phyloP scores from a whole-genome alignment of 2,113 vertebrate species.

The Dipodomys stephensi region DNA sequence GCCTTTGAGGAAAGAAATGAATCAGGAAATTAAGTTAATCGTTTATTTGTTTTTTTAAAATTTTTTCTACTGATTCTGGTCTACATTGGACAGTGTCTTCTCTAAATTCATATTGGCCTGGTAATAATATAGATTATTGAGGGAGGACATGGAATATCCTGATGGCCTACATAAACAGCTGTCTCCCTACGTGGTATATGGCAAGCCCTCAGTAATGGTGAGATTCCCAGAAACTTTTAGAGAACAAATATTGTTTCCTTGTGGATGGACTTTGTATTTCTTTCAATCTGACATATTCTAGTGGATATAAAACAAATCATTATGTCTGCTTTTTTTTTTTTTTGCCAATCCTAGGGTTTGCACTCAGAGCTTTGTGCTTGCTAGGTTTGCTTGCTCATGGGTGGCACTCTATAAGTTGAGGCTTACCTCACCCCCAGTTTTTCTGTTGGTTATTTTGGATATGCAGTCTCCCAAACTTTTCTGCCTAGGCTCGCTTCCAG shows the following conservation, averaged over 20 bases:
- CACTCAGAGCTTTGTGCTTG: no score
- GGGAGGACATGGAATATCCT: neutral
- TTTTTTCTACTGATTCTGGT: constrained; percentile 25
- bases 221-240: neutral
- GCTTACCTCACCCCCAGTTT: no score
- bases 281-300: neutral
- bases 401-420: no score
- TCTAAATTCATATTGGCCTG: constrained; percentile 19
- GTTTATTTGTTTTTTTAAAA: constrained; percentile 18
- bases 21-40: constrained; percentile 15
- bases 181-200: neutral
- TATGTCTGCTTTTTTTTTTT: neutral
- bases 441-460: no score
- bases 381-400: no score
- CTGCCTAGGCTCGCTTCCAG: no score
- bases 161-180: neutral
- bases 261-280: neutral
- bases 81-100: constrained; percentile 1
- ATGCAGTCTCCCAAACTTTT: no score
- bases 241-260: neutral
- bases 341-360: no score
- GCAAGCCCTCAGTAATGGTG: neutral
- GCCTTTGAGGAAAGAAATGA: neutral
- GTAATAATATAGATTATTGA: neutral
- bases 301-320: neutral